Evolutionary conservation across 2,888 invertebrate species (phyloP), one percentile per base, ranked within the genome.

Genomic region (Drosophila neotestacea): DNA sequence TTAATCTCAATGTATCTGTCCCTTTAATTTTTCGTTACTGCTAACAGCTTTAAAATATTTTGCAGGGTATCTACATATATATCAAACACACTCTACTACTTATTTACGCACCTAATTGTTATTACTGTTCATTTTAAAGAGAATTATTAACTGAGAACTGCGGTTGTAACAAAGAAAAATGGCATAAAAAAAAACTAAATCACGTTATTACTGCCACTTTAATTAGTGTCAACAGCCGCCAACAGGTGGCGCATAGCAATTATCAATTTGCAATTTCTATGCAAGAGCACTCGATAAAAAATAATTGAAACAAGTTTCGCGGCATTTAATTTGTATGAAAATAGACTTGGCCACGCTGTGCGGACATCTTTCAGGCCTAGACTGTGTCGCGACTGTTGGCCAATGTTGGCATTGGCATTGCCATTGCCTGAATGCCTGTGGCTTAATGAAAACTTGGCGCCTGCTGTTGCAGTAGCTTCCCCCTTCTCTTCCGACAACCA

Each of bases 381-480:
- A 77, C 72, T 22, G 22, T 22, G 59, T 52, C 28, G 64, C 34
- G 47, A 16, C 58, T 28, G 4, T 41, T 44, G 44, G 41, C 41
- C 36, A 51, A 5, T 13, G 41, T 28, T 28, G 5, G 2, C 22
- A 22, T 6, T 32, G 32, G 32, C 32, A 32, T 22, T 6, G 16
- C 6, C 34, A 4, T n/a, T 28, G 41, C 16, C 41, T 48, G 41
- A 4, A 52, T 41, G 71, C 67, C 56, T 34, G 62, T 64, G 73
- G 70, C 76, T 87, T 85, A 88, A 85, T 89, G 77, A 79, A 88
- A 85, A 74, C 41, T 41, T 73, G 80, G 88, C 86, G 85, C 82
- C 88, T 77, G 74, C 65, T 78, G 70, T 55, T 51, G 64, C 60
- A 42, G 41, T 16, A 42, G 22, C 42, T 13, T 13, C 32, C 3